Evolutionary conservation across 2,888 invertebrate species (phyloP), one percentile per base, ranked within the genome.

Genomic region (Ophraella communa): DNA sequence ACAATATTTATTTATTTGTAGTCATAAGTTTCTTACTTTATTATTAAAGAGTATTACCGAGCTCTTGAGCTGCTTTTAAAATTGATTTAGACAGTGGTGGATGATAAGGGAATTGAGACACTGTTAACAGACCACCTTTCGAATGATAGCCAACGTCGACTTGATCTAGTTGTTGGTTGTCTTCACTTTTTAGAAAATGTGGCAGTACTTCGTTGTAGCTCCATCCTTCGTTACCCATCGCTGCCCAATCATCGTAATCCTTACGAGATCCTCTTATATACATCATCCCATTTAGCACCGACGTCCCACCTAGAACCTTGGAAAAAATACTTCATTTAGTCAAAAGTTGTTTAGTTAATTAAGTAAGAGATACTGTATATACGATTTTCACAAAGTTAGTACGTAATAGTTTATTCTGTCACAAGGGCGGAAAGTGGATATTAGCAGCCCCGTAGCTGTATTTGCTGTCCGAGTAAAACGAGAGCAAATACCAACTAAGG

Each of bases 221-320:
- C 96, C 96, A 96, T 54, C 95, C 95, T 10, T 89, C 87, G 80
- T 93, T 94, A 7, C 96, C 96, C 65, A 90, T 85, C 0, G 87
- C 88, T 0, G 92, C 93, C 96, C 96, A 96, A 66, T 88, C 86
- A 78, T 96, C 94, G 82, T 90, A 96, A 82, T 96, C 96, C 66
- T 88, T 88, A 21, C 91, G 87, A 62, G 94, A 90, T 0, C 96
- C 96, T 23, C 96, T 86, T 71, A 96, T 93, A 82, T 96, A 96
- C 89, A 93, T 95, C 96, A 97, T 97, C 20, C 96, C 96, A 81
- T 97, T 97, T 84, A 96, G 88, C 0, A 94, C 94, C 14, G 95
- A 95, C 0, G 95, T 95, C 0, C 96, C 96, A 4, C 96, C 96
- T 8, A 95, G 82, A 0, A 94, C 93, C 91, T 91, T 10, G 66